A percentile compares a stretch with the other conserved stretches of the same genome.
Evolutionary conservation across 2,797 vertebrate genomes (phyloP).

Genomic region (Pogonophryne albipinna): DNA sequence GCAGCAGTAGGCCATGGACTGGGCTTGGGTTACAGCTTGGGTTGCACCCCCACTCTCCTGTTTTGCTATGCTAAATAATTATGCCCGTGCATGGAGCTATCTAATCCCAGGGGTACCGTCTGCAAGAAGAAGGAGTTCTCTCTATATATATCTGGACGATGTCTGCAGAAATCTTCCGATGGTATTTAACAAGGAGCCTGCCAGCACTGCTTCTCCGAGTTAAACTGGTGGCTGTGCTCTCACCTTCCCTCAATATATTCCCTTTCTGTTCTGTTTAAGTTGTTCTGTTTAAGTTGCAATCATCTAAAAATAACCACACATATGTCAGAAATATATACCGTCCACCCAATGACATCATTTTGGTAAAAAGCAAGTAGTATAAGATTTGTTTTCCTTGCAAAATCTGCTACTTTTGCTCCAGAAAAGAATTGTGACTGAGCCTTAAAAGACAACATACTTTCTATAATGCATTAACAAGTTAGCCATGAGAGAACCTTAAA

Average conservation of each 20-base stretch:
- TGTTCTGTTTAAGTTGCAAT: conserved; percentile 6
- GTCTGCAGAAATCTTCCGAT: conserved; percentile 76
- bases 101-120: conserved; percentile 67
- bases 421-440: background rate
- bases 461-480: conserved; percentile 48
- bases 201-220: conserved; percentile 53
- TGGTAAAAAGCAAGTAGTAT: background rate
- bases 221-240: conserved; percentile 31
- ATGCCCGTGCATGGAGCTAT: conserved; percentile 80
- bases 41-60: conserved; percentile 62
- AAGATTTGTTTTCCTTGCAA: background rate
- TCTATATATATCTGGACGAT: conserved; percentile 84
- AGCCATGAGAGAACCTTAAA: conserved; percentile 48
- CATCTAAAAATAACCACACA: conserved; percentile 17
- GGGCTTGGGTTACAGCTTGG: conserved; percentile 74
- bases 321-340: background rate
- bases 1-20: conserved; percentile 47
- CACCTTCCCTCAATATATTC: conserved; percentile 14
- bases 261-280: background rate
- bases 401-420: background rate
- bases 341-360: conserved; percentile 8
- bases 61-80: conserved; percentile 75
- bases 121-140: conserved; percentile 59
- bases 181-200: conserved; percentile 66
- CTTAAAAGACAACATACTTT: conserved; percentile 12